Evolutionary conservation across 1,140 invertebrate species (phyloP), one percentile per base, ranked within the genome.

Genomic region (Oryctes rhinoceros): DNA sequence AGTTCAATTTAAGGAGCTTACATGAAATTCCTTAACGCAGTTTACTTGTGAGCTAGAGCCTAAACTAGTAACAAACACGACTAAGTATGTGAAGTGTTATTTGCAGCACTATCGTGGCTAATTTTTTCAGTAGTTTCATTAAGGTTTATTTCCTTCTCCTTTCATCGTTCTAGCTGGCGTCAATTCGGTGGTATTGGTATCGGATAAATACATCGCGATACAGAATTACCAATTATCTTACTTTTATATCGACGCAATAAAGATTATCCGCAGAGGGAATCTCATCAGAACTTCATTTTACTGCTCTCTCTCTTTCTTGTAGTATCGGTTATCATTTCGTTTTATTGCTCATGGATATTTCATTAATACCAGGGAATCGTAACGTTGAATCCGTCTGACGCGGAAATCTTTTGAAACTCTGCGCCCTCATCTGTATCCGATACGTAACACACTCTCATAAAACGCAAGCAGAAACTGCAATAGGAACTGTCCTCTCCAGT

Each of bases 261-360:
- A 59, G 18, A 59, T 59, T 18, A 59, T 59, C 18, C 15, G 53
- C 15, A 59, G 15, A 59, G 53, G 15, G 53, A 59, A 18, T 59
- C 53, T n/a, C 15, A 59, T 59, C 15, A 59, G 15, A 59, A 59
- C 53, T 59, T 59, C 15, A 59, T 59, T 59, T 59, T 59, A 59
- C n/a, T 3, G 15, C 53, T 6, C 20, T 59, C 18, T 59, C 53
- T 59, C 53, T n/a, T n/a, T 59, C 18, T 59, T 59, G 53, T 59
- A 59, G 1, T 59, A 59, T 59, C 4, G 53, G 15, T 59, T 59
- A 59, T 18, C 53, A 59, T 59, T 59, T 59, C 53, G 53, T 59
- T 59, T 59, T 59, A 59, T 59, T 59, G 18, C 53, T 59, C 53
- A 59, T 59, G 53, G 53, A 59, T 59, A 59, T 59, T 59, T 59